Base-by-base conservation (phyloP, 2,888 invertebrate genomes). In the Euspilapteryx auroguttella region DNA sequence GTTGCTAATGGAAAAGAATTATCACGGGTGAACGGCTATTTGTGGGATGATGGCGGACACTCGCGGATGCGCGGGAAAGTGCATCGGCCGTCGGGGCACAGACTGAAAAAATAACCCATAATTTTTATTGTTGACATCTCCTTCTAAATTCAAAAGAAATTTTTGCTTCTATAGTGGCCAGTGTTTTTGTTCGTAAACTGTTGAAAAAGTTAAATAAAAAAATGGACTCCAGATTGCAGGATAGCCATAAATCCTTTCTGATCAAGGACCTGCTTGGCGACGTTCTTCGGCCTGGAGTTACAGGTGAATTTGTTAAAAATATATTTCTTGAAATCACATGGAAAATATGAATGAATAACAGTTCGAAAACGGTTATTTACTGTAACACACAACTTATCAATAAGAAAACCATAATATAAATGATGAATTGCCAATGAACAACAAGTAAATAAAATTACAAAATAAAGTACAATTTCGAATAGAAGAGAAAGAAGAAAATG, bases 211-310 rank as follows among this genome's bases (percentile, higher is more conserved):
- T n/a, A n/a, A n/a, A n/a, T 10, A 7, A 6, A 11, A 28, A 6
- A 12, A 55, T 54, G 57, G 51, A 54, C 37, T 53, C 45, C 11
- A 65, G 47, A 31, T 66, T 73, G 80, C 84, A 78, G 68, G 83
- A 79, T 65, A 83, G 78, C 40, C 77, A 81, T 45, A 90, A 90
- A 54, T 92, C 91, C 7, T 92, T 92, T 59, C 65, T 92, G 35
- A 92, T 92, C 40, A 84, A 86, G 49, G 91, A 92, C 57, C 79
- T 92, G 25, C 79, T 92, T 29, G 87, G 91, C 9, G 91, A 92
- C 47, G 85, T 87, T 35, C 55, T 87, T 40, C 56, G 59, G 25
- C 61, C 69, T 2, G 62, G 55, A 15, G 47, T 40, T 1, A 34
- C 39, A 25, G 49, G 50, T 33, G 32, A 34, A 2, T 24, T 42